Conservation (phyloP, 1,140 invertebrate genomes). For the Batillaria attramentaria region DNA sequence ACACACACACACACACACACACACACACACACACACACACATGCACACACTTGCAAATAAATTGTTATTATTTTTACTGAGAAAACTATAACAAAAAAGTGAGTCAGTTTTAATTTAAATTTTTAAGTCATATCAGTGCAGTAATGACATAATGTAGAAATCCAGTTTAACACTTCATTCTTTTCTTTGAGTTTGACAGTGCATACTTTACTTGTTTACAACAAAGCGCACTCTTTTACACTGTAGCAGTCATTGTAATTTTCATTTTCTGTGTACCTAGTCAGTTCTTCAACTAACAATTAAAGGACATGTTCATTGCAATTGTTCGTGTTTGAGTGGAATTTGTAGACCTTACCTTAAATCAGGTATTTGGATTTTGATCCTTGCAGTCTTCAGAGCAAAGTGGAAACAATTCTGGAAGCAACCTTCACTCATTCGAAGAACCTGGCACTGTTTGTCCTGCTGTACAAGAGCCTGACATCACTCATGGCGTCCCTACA, state of each 20-base stretch:
- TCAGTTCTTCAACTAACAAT: too few relatives aligned
- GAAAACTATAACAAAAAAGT: too few relatives aligned
- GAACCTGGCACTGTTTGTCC: slow-evolving; percentile 74
- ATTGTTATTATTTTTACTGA: neutral
- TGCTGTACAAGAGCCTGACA: slow-evolving; percentile 71
- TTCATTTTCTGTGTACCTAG: slow-evolving; percentile 5
- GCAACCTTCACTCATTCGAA: slow-evolving; percentile 74
- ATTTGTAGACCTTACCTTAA: too few relatives aligned
- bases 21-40: slow-evolving; percentile 1
- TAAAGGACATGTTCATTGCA: too few relatives aligned
- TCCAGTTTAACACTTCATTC: too few relatives aligned
- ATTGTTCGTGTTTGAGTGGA: too few relatives aligned
- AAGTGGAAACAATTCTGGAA: slow-evolving; percentile 70
- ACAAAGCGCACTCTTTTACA: too few relatives aligned
- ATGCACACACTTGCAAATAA: neutral
- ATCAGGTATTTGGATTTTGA: neutral
- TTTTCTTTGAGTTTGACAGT: too few relatives aligned
- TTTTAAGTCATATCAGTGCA: too few relatives aligned
- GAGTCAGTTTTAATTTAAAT: too few relatives aligned
- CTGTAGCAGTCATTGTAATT: neutral
- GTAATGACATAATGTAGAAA: too few relatives aligned
- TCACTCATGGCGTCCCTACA: slow-evolving; percentile 59
- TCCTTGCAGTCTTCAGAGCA: slow-evolving; percentile 69
- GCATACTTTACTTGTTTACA: too few relatives aligned
- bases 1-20: slow-evolving; percentile 16